phyloP scores from a whole-genome alignment of 2,888 invertebrate genomes.

The Drosophila mercatorum region DNA sequence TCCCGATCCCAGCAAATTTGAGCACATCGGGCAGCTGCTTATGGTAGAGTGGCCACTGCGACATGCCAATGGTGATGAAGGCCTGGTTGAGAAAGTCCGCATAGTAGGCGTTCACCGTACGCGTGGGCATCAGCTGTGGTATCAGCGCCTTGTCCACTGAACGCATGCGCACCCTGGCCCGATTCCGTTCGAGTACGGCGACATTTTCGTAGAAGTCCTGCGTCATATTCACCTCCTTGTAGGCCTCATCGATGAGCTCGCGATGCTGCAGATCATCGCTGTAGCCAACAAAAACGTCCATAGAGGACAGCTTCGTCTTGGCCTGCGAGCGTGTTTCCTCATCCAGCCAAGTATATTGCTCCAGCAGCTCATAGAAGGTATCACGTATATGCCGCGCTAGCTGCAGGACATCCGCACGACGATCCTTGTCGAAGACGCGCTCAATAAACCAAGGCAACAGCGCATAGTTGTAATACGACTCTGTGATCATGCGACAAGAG shows the following conservation, averaged over 20 bases:
- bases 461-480: conserved; percentile 76
- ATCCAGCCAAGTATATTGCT: conserved; percentile 78
- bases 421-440: conserved; percentile 70
- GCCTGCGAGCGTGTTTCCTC: conserved; percentile 79
- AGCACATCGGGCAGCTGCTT: conserved; percentile 70
- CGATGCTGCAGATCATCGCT: conserved; percentile 77
- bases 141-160: conserved; percentile 77
- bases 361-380: conserved; percentile 76
- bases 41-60: conserved; percentile 81
- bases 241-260: conserved; percentile 63
- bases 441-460: conserved; percentile 82
- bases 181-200: conserved; percentile 65
- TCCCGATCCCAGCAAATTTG: conserved; percentile 80
- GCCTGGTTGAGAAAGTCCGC: conserved; percentile 80
- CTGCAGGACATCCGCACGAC: conserved; percentile 72
- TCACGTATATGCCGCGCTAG: conserved; percentile 72
- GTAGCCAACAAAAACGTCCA: conserved; percentile 80
- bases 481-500: conserved; percentile 72
- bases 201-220: conserved; percentile 72
- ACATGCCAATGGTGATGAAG: conserved; percentile 78
- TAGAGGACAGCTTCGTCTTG: conserved; percentile 76
- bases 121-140: conserved; percentile 76
- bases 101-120: conserved; percentile 81
- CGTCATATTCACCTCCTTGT: conserved; percentile 64
- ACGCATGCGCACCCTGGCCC: conserved; percentile 59